Conservation (phyloP, 2,888 invertebrate species). For the Ellobium chinense region DNA sequence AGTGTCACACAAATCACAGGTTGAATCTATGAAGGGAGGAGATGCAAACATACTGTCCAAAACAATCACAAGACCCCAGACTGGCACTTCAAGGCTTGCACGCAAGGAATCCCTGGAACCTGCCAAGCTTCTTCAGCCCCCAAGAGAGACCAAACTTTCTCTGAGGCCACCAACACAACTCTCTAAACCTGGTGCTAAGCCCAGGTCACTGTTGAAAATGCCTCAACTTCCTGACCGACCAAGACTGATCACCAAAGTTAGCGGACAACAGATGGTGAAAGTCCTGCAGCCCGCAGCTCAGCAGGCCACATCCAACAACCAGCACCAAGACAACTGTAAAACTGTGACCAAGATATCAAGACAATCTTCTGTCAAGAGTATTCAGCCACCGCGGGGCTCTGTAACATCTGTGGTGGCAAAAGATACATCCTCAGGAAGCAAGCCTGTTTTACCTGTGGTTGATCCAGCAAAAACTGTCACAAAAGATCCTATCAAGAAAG, state of each 20-base stretch:
- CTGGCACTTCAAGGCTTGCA: background rate
- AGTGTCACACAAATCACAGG: background rate
- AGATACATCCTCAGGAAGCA: background rate
- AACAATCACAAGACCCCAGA: background rate
- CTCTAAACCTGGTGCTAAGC: background rate
- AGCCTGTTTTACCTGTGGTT: background rate
- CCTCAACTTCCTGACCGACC: background rate
- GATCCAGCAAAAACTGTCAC: background rate
- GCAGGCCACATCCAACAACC: background rate
- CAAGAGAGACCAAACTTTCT: conserved; percentile 5
- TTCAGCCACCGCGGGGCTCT: background rate
- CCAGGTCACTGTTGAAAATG: background rate
- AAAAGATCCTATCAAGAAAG: background rate
- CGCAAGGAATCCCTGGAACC: background rate
- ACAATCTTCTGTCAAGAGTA: background rate
- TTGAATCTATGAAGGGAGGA: background rate
- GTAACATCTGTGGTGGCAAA: background rate
- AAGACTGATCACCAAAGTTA: background rate
- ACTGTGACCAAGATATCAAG: background rate
- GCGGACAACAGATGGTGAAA: background rate
- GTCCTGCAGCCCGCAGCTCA: background rate
- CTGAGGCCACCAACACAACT: background rate
- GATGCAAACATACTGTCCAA: background rate
- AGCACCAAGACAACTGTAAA: background rate
- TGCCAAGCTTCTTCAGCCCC: background rate